Evolutionary conservation across 1,140 invertebrate genomes (phyloP).

Genomic region (Callitettix versicolor): DNA sequence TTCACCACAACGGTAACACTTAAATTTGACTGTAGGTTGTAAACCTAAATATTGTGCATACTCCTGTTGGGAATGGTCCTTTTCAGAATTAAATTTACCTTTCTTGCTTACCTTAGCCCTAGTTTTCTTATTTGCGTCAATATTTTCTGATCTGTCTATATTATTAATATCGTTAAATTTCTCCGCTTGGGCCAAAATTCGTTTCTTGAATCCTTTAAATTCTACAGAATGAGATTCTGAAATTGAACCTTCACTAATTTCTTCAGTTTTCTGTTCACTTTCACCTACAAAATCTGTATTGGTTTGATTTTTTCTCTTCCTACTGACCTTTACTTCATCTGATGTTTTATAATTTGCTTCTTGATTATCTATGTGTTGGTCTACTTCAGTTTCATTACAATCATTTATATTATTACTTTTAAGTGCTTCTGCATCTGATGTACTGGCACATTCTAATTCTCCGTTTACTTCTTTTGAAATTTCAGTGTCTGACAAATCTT

Average conservation of each 20-base stretch:
- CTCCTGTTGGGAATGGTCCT: conserved; percentile 32
- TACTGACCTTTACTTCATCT: too few species aligned
- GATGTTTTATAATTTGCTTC: not conserved
- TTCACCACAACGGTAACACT: conserved; percentile 49
- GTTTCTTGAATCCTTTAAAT: conserved; percentile 21
- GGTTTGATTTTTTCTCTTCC: too few species aligned
- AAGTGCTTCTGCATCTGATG: not conserved
- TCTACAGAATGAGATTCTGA: not conserved
- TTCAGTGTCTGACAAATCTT: not conserved
- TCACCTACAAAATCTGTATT: too few species aligned
- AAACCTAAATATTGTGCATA: conserved; percentile 62
- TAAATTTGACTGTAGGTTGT: conserved; percentile 52
- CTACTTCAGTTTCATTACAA: too few species aligned
- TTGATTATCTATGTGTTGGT: not conserved
- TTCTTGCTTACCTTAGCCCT: not conserved
- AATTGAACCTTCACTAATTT: too few species aligned
- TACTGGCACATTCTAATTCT: not conserved
- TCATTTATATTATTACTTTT: not conserved
- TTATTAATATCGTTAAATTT: not conserved
- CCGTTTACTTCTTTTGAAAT: not conserved
- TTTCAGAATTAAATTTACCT: not conserved
- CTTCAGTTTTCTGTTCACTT: too few species aligned
- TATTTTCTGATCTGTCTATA: not conserved
- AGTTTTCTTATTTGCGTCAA: not conserved
- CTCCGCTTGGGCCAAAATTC: conserved; percentile 13